A percentile compares a stretch with the other conserved stretches of the same genome.
These are phyloP conservation scores for Leptodirus hochenwartii DNA, from an alignment of 2,888 invertebrate genomes.

Conservation along the genomic window DNA sequence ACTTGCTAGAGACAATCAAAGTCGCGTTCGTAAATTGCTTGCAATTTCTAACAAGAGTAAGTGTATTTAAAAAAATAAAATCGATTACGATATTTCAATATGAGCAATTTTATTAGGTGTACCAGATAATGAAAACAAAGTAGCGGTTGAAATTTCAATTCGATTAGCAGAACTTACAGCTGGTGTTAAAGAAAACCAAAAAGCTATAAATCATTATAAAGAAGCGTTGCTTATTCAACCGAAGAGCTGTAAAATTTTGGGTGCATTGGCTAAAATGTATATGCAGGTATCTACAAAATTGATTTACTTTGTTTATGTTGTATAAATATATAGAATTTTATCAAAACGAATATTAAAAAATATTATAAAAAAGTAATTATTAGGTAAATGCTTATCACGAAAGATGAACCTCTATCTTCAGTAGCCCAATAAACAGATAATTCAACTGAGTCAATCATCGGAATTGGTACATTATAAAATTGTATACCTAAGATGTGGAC, in stretches of 20 bases:
- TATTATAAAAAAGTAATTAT: too few relatives aligned
- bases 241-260: conserved; percentile 50
- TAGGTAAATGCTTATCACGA: too few relatives aligned
- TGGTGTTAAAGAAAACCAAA: conserved; percentile 46
- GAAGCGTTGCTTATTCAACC: conserved; percentile 71
- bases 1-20: conserved; percentile 59
- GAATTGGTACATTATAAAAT: too few relatives aligned
- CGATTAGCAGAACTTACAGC: conserved; percentile 56
- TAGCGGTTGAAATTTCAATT: conserved; percentile 41
- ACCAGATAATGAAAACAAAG: conserved; percentile 20
- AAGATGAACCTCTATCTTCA: too few relatives aligned
- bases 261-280: conserved; percentile 59
- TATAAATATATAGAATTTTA: too few relatives aligned
- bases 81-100: neutral
- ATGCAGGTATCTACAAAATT: conserved; percentile 53
- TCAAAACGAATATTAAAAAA: too few relatives aligned
- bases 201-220: conserved; percentile 64
- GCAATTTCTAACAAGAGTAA: conserved; percentile 37
- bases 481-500: too few relatives aligned
- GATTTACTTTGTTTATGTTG: too few relatives aligned
- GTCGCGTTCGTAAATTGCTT: conserved; percentile 53
- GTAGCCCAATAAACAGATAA: too few relatives aligned
- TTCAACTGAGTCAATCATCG: too few relatives aligned
- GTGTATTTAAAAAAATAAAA: conserved; percentile 6
- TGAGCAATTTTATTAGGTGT: conserved; percentile 15